Evolutionary conservation across 1,140 invertebrate species (phyloP).

Genomic region (Mesaphorura yosii): DNA sequence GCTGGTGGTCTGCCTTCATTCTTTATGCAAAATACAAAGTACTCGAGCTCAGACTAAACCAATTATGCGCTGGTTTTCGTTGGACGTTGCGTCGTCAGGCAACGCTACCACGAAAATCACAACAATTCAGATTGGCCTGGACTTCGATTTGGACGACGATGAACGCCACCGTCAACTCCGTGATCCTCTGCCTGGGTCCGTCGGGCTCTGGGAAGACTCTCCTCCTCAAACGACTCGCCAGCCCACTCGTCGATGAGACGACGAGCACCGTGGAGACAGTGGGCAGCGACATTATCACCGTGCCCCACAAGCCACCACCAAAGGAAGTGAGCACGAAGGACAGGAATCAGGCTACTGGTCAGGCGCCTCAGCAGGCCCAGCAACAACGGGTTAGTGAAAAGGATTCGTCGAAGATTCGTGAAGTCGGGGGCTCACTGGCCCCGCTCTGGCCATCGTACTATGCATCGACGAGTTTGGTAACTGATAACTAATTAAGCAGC

Average conservation of each 20-base stretch:
- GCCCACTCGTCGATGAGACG: slow-evolving; percentile 51
- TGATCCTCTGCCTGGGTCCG: slow-evolving; percentile 2
- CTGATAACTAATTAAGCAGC: slow-evolving; percentile 8
- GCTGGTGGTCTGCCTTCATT: no score
- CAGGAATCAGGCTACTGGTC: not conserved
- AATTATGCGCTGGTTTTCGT: no score
- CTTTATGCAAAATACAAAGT: no score
- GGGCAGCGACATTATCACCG: slow-evolving; percentile 58
- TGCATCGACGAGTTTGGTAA: slow-evolving; percentile 48
- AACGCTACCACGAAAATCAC: no score
- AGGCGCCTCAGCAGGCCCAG: no score
- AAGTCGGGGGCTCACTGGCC: slow-evolving; percentile 66
- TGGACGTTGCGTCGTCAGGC: no score
- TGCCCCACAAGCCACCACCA: slow-evolving; percentile 35
- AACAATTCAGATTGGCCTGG: no score
- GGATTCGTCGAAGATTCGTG: slow-evolving; percentile 38
- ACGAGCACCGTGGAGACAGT: slow-evolving; percentile 62
- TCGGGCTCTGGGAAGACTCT: slow-evolving; percentile 59
- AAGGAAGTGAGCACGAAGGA: slow-evolving; percentile 8
- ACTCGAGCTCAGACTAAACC: no score
- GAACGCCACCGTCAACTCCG: no score
- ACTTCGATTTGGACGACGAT: no score
- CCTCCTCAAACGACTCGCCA: slow-evolving; percentile 58
- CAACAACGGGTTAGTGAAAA: slow-evolving; percentile 2
- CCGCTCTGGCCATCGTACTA: slow-evolving; percentile 65